Evolutionary conservation across 1,140 invertebrate genomes (phyloP).

Genomic region (Philotrypesis tridentata): DNA sequence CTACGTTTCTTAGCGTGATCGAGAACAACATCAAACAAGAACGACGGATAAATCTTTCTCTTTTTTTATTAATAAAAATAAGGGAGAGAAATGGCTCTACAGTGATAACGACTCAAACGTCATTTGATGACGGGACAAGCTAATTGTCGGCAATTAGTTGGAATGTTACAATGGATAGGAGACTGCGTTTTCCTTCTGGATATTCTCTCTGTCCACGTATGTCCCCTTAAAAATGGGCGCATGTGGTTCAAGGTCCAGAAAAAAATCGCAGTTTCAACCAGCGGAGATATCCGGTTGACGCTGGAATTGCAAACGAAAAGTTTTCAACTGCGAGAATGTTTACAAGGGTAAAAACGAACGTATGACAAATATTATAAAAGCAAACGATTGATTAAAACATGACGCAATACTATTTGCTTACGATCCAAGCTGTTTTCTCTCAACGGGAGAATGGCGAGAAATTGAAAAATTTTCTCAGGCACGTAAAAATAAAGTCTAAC

Average conservation of each 20-base stretch:
- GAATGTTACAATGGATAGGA: too few relatives aligned
- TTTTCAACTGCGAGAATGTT: constrained; percentile 40
- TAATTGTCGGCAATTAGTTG: neutral
- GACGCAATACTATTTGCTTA: constrained; percentile 9
- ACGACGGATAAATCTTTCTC: constrained; percentile 32
- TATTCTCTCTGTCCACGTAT: constrained; percentile 19
- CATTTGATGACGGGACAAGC: constrained; percentile 1
- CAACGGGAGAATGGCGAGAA: neutral
- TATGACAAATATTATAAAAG: constrained; percentile 31
- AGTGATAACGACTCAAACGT: neutral
- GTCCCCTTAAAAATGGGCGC: neutral
- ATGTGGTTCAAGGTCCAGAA: neutral
- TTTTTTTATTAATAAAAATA: constrained; percentile 32
- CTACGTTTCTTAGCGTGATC: constrained; percentile 40
- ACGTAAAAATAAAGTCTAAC: constrained; percentile 38
- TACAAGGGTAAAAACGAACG: constrained; percentile 11
- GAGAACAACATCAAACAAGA: constrained; percentile 46
- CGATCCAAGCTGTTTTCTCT: constrained; percentile 31
- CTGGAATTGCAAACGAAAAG: constrained; percentile 46
- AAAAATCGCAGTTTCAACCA: constrained; percentile 36
- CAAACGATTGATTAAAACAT: neutral
- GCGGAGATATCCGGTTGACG: constrained; percentile 40
- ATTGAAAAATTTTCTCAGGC: constrained; percentile 24
- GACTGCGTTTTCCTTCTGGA: neutral
- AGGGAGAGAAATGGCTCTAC: neutral